Percentiles rank a stretch among this genome's conserved stretches.
Evolutionary conservation across 2,113 vertebrate genomes (phyloP).

Genomic region (Gambusia affinis): DNA sequence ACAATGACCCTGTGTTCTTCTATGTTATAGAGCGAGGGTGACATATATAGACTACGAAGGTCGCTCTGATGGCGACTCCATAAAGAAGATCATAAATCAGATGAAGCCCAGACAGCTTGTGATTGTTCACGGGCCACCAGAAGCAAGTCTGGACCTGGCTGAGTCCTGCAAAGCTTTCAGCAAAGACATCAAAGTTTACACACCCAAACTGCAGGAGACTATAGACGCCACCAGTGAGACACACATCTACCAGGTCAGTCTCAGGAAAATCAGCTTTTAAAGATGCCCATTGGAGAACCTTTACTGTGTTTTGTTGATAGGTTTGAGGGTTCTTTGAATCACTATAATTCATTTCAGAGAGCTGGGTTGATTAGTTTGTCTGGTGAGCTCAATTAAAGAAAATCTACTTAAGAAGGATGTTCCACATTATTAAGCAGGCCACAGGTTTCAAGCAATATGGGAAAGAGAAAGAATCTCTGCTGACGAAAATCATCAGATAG

Average conservation of each 20-base stretch:
- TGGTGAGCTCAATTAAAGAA: too few relatives aligned
- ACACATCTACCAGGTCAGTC: slow-evolving; percentile 95
- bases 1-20: neutral
- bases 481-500: too few relatives aligned
- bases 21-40: slow-evolving; percentile 86
- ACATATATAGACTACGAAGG: slow-evolving; percentile 99
- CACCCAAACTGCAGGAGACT: slow-evolving; percentile 95
- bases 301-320: neutral
- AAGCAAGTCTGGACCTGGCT: slow-evolving; percentile 93
- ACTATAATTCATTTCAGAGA: too few relatives aligned
- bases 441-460: too few relatives aligned
- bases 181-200: slow-evolving; percentile 98
- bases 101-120: slow-evolving; percentile 97
- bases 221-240: slow-evolving; percentile 97
- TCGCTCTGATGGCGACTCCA: slow-evolving; percentile 97
- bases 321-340: neutral
- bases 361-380: too few relatives aligned
- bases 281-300: too few relatives aligned
- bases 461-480: too few relatives aligned
- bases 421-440: too few relatives aligned
- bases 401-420: too few relatives aligned
- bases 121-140: slow-evolving; percentile 94
- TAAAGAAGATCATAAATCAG: slow-evolving; percentile 99
- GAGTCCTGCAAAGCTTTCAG: slow-evolving; percentile 96
- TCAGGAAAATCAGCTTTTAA: neutral